Conservation (phyloP, 1,140 invertebrate genomes). For the Babylonia areolata region DNA sequence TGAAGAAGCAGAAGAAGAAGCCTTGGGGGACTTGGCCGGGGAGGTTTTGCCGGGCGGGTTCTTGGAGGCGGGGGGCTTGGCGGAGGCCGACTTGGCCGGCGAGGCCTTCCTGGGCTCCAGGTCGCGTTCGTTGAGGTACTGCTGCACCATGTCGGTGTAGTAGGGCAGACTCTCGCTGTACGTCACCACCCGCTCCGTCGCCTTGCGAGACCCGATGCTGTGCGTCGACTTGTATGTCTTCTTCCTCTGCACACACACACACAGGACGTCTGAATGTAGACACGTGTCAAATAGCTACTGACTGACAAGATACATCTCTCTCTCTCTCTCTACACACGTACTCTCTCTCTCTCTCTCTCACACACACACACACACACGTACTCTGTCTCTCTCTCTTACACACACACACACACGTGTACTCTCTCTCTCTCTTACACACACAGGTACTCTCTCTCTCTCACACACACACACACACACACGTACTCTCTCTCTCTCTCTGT, state of each 20-base stretch:
- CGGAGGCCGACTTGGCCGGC: neutral
- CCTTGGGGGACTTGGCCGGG: slow-evolving; percentile 2
- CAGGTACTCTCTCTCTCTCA: too few species aligned
- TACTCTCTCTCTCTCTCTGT: too few species aligned
- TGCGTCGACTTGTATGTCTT: slow-evolving; percentile 49
- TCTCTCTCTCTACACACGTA: neutral
- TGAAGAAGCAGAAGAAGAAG: too few species aligned
- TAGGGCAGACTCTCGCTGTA: slow-evolving; percentile 48
- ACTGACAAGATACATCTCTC: too few species aligned
- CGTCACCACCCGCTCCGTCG: slow-evolving; percentile 51
- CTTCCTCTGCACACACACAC: slow-evolving; percentile 16
- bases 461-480: too few species aligned
- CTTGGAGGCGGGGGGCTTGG: neutral
- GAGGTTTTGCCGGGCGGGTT: slow-evolving; percentile 8
- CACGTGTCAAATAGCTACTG: neutral
- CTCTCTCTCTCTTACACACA: too few species aligned
- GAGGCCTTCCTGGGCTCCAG: slow-evolving; percentile 23
- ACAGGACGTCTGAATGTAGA: neutral
- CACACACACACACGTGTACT: too few species aligned
- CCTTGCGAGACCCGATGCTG: slow-evolving; percentile 53
- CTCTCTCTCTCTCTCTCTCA: neutral
- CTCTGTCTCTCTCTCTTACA: too few species aligned
- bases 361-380: too few species aligned
- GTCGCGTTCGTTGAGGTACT: slow-evolving; percentile 17
- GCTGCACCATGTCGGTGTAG: slow-evolving; percentile 38